These are phyloP conservation scores for Euzetes globulus DNA, from an alignment of 2,888 invertebrate species.

Conservation along the genomic window DNA sequence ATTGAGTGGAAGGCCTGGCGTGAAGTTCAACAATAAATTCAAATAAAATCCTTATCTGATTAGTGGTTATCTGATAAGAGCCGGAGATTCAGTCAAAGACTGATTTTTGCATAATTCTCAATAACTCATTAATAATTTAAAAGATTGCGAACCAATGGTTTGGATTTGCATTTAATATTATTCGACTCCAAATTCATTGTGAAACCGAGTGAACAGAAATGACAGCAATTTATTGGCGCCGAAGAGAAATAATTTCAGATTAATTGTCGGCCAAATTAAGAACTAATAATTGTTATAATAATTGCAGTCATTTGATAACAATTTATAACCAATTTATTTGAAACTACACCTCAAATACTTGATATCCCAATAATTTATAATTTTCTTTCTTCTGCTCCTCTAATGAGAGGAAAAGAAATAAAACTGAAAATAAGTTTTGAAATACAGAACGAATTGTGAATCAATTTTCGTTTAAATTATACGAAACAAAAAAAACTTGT, in stretches of 20 bases:
- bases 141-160: neutral
- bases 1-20: neutral
- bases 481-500: neutral
- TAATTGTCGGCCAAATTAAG: neutral
- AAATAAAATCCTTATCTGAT: neutral
- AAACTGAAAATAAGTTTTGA: neutral
- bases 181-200: too few relatives aligned
- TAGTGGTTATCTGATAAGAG: neutral
- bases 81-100: neutral
- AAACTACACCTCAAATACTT: slow-evolving; percentile 7
- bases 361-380: neutral
- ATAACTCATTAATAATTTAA: neutral
- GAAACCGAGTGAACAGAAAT: too few relatives aligned
- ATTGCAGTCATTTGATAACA: neutral
- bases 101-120: slow-evolving; percentile 5
- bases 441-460: slow-evolving; percentile 13
- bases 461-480: neutral
- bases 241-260: neutral
- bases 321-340: slow-evolving; percentile 5
- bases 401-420: neutral
- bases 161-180: too few relatives aligned
- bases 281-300: neutral
- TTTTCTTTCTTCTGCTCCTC: neutral
- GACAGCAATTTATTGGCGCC: too few relatives aligned
- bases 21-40: neutral